phyloP scores from a whole-genome alignment of 2,888 invertebrate species.

The Megamerina dolium region DNA sequence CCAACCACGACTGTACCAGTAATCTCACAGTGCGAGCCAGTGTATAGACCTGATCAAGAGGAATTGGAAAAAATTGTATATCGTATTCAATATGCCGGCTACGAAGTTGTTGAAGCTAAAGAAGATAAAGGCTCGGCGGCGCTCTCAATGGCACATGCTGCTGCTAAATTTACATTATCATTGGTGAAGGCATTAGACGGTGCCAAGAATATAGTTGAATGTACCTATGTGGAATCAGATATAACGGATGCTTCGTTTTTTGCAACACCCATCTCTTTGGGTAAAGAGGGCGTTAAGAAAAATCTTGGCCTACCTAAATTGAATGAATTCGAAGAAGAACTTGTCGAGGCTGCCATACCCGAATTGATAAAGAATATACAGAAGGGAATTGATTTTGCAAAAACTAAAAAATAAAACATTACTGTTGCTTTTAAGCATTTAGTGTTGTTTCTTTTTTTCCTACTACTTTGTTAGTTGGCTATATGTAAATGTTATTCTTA shows the following conservation, averaged over 20 bases:
- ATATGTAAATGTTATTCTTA: too few relatives aligned
- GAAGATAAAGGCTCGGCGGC: constrained; percentile 99
- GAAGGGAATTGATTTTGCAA: constrained; percentile 88
- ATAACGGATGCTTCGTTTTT: constrained; percentile 89
- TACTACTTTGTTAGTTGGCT: too few relatives aligned
- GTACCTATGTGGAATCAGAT: constrained; percentile 84
- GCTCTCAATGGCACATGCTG: constrained; percentile 97
- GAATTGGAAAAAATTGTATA: constrained; percentile 80
- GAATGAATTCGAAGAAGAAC: constrained; percentile 70
- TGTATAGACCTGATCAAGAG: constrained; percentile 69
- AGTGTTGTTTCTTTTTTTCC: too few relatives aligned
- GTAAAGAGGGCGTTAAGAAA: constrained; percentile 85
- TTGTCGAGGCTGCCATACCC: constrained; percentile 82
- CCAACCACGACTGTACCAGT: constrained; percentile 97
- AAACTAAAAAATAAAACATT: constrained; percentile 51
- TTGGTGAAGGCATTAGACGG: constrained; percentile 73
- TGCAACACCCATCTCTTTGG: constrained; percentile 84
- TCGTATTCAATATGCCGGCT: constrained; percentile 98
- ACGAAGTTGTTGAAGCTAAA: constrained; percentile 89
- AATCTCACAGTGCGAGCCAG: constrained; percentile 84
- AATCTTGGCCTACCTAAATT: constrained; percentile 88
- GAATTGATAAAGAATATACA: constrained; percentile 90
- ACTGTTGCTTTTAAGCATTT: constrained; percentile 11
- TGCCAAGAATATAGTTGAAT: constrained; percentile 83
- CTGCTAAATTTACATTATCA: constrained; percentile 82